Percentiles rank a stretch among this genome's conserved stretches.
These are phyloP conservation scores for Sclerodermus sp. DNA, from an alignment of 2,888 invertebrate genomes.

Conservation along the genomic window DNA sequence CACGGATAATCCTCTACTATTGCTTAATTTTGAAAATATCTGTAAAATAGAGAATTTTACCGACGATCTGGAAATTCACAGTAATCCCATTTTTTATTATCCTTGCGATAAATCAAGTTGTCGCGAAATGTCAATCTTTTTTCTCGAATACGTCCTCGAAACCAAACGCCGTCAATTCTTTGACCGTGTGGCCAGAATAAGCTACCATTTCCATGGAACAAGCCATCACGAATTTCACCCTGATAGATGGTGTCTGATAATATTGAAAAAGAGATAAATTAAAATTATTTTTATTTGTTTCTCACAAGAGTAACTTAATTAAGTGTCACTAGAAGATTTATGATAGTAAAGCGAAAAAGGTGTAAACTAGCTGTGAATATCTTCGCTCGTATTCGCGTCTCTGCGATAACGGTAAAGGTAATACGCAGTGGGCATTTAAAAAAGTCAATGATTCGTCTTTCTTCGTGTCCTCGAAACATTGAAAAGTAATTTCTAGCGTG, in stretches of 20 bases:
- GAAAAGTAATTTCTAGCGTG: neutral
- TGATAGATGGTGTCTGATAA: slow-evolving; percentile 65
- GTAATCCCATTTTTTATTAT: slow-evolving; percentile 72
- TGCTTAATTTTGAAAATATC: no score
- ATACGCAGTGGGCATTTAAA: neutral
- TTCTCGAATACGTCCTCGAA: slow-evolving; percentile 57
- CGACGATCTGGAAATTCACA: slow-evolving; percentile 68
- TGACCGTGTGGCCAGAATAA: slow-evolving; percentile 68
- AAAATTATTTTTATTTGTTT: no score
- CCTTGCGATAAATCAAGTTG: no score
- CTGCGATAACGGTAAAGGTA: neutral
- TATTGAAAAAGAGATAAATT: no score
- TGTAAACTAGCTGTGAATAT: neutral
- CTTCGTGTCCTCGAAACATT: neutral
- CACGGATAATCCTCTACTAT: no score
- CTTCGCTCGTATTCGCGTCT: neutral
- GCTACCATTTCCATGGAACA: slow-evolving; percentile 71
- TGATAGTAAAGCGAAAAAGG: neutral
- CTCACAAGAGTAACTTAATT: no score
- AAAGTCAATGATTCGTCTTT: neutral
- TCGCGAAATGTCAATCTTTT: slow-evolving; percentile 56
- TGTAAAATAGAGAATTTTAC: no score
- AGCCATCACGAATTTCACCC: slow-evolving; percentile 69
- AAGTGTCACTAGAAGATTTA: no score
- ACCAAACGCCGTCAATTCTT: slow-evolving; percentile 67